Percentiles rank a stretch among this genome's conserved stretches.
Conservation (phyloP, 2,888 invertebrate species). For the Andrena chrysosceles region DNA sequence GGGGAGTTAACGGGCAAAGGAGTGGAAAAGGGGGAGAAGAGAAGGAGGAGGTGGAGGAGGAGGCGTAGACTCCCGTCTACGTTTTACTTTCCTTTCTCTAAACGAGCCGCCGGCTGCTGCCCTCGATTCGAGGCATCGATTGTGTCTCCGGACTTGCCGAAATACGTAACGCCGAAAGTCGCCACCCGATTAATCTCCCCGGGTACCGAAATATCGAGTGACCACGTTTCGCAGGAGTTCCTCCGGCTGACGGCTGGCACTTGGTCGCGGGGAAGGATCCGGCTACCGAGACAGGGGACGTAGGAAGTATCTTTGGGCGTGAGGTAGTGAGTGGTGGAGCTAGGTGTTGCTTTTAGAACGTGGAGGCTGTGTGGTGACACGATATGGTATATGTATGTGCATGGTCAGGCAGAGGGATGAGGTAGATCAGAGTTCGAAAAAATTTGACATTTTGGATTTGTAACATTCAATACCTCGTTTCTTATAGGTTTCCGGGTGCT, state of each 20-base stretch:
- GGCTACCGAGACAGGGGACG: no score
- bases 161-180: constrained; percentile 54
- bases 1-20: constrained; percentile 48
- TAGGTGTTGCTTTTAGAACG: no score
- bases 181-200: constrained; percentile 36
- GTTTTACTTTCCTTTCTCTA: constrained; percentile 76
- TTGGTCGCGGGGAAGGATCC: background rate
- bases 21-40: constrained; percentile 26
- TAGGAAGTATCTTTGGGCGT: no score
- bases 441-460: no score
- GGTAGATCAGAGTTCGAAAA: no score
- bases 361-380: no score
- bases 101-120: constrained; percentile 71
- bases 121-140: constrained; percentile 75
- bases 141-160: constrained; percentile 64
- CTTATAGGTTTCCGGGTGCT: no score
- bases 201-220: background rate
- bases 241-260: background rate
- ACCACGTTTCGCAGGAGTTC: no score
- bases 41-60: constrained; percentile 38
- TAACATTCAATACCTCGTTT: no score
- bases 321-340: no score
- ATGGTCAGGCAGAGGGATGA: no score
- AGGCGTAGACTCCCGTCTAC: constrained; percentile 62
- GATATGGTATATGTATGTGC: no score